A percentile compares a stretch with the other conserved stretches of the same genome.
These are phyloP conservation scores for Neofelis nebulosa DNA, from an alignment of 2,113 vertebrate genomes.

Conservation along the genomic window DNA sequence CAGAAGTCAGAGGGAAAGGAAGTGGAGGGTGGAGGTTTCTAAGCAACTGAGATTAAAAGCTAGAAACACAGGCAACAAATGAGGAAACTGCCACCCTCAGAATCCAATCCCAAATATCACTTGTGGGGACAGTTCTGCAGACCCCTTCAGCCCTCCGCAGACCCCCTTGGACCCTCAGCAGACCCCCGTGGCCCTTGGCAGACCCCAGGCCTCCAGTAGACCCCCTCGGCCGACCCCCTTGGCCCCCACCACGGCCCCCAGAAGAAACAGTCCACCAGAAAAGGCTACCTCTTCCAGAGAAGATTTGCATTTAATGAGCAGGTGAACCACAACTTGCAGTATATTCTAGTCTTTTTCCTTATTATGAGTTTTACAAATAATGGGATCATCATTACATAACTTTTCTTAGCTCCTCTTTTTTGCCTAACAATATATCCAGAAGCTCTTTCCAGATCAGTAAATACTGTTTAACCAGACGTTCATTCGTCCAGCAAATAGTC, in stretches of 20 bases:
- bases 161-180: too few species aligned
- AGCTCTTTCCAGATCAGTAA: neutral
- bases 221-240: too few species aligned
- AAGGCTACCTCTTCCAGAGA: neutral
- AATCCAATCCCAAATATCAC: neutral
- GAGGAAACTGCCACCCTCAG: neutral
- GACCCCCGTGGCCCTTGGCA: too few species aligned
- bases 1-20: neutral
- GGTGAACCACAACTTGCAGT: neutral
- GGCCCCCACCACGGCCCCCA: neutral
- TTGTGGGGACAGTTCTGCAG: neutral
- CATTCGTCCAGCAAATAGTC: neutral
- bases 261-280: neutral
- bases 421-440: neutral
- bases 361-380: neutral
- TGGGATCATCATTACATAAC: neutral
- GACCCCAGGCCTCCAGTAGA: too few species aligned
- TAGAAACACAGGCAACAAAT: neutral
- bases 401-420: neutral
- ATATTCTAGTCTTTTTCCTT: neutral
- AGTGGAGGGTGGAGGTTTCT: neutral
- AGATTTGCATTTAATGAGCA: neutral
- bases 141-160: too few species aligned
- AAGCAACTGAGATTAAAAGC: neutral
- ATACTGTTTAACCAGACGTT: neutral